phyloP scores from a whole-genome alignment of 2,797 vertebrate genomes.

The Sarcoramphus papa region DNA sequence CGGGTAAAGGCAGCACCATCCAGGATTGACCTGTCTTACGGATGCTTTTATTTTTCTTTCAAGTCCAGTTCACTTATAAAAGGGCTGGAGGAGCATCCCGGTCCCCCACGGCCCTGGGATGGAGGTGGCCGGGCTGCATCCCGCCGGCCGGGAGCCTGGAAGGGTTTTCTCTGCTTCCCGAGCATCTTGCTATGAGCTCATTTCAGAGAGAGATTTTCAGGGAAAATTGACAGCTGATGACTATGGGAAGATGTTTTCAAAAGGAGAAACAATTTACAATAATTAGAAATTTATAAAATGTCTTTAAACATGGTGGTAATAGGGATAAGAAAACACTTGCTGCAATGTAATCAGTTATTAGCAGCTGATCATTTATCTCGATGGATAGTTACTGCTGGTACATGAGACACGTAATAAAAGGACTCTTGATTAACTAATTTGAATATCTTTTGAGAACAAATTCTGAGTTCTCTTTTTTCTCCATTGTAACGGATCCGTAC shows the following conservation, averaged over 20 bases:
- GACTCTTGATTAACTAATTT: constrained; percentile 81
- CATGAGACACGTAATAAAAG: constrained; percentile 71
- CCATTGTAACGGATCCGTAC: constrained; percentile 73
- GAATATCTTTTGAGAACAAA: constrained; percentile 80
- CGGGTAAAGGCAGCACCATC: not conserved
- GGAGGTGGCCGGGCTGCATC: not conserved
- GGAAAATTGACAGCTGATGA: constrained; percentile 52
- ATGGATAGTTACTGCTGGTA: constrained; percentile 67
- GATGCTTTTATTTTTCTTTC: not conserved
- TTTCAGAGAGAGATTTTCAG: constrained; percentile 19
- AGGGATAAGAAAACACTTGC: constrained; percentile 73
- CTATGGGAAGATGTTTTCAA: constrained; percentile 68
- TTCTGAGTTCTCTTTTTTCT: constrained; percentile 72
- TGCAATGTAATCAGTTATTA: constrained; percentile 77
- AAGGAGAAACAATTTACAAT: constrained; percentile 73
- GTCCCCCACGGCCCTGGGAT: rapidly evolving
- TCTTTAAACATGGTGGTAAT: constrained; percentile 74
- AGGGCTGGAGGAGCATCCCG: not conserved
- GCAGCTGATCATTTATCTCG: constrained; percentile 78
- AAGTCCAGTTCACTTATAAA: not conserved
- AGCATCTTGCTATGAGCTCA: not conserved
- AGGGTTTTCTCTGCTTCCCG: not conserved
- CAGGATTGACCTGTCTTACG: not conserved
- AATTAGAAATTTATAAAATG: constrained; percentile 78
- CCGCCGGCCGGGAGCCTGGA: not conserved